These are phyloP conservation scores for Aphelinus atriplicis DNA, from an alignment of 1,140 invertebrate genomes.

Conservation along the genomic window DNA sequence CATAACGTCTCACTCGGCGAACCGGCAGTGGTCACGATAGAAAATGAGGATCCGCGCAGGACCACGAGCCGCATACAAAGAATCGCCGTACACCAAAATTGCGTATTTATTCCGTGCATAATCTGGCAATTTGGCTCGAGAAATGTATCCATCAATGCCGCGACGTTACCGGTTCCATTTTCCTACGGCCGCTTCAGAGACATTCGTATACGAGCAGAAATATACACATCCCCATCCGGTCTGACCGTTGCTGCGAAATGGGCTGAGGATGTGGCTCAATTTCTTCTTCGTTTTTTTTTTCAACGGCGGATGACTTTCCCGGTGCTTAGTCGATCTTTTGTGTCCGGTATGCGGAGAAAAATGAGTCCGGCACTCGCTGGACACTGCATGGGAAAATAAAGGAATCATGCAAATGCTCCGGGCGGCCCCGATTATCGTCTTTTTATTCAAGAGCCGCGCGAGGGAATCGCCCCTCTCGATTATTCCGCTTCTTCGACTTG, in stretches of 20 bases:
- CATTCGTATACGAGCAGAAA: constrained; percentile 39
- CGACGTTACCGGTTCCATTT: constrained; percentile 59
- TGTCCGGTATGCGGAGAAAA: constrained; percentile 8
- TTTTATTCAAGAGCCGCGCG: constrained; percentile 39
- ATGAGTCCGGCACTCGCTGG: constrained; percentile 7
- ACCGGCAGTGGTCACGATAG: no score
- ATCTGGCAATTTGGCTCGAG: constrained; percentile 56
- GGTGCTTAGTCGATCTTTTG: constrained; percentile 41
- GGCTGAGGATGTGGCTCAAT: constrained; percentile 53
- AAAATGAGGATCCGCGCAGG: no score
- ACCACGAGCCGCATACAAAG: no score
- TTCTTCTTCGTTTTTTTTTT: constrained; percentile 48
- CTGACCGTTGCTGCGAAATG: constrained; percentile 18
- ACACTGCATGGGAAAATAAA: constrained; percentile 33
- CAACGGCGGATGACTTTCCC: constrained; percentile 36
- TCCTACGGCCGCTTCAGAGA: constrained; percentile 43
- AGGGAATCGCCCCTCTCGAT: constrained; percentile 37
- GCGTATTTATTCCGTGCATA: constrained; percentile 61
- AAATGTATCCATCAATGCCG: constrained; percentile 58
- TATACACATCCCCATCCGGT: constrained; percentile 48
- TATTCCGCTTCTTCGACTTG: constrained; percentile 27
- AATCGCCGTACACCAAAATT: constrained; percentile 45
- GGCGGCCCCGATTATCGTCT: constrained; percentile 36
- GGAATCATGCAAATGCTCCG: constrained; percentile 33
- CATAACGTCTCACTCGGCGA: background rate